Base-by-base conservation (phyloP, 2,888 invertebrate genomes). In the Crocallis elinguaria region DNA sequence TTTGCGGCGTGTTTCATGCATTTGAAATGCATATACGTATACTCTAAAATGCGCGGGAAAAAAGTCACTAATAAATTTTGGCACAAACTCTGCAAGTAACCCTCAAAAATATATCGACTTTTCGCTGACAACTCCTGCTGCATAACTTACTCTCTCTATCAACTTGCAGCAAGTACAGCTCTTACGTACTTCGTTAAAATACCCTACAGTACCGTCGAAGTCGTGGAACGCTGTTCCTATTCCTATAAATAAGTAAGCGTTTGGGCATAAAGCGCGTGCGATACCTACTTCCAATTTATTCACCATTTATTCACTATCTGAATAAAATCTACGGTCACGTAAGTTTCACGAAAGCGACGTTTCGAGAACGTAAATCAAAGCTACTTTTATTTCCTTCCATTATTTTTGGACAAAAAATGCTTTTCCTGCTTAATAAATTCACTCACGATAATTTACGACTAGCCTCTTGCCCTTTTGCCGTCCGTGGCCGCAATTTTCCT, bases 211-310 rank as follows among this genome's bases (percentile, higher is more conserved):
- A 19, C 21, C 33, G 29, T 33, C 21, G 49, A 21, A 44, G 14
- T 29, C 33, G 29, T 33, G 29, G 49, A 21, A 44, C n/a, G 33
- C 38, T 29, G 21, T 53, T 54, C 59, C 52, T 42, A 53, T 41
- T 49, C 44, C 56, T 60, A 68, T 73, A 72, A 72, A 72, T 71
- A 61, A 63, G 57, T 65, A 48, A 63, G 57, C 55, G 66, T 66
- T 70, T 68, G 66, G 64, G 61, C 63, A 66, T 69, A 62, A 56
- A 67, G 57, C 66, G 66, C 66, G 70, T 69, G 66, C 60, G 53
- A 32, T 49, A 56, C 53, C 19, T 13, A 27, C 32, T n/a, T n/a
- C n/a, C n/a, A n/a, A n/a, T n/a, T n/a, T n/a, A n/a, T n/a, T n/a
- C n/a, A n/a, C 29, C 23, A 39, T 12, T 11, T 57, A 57, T 54